Evolutionary conservation across 2,113 vertebrate genomes (phyloP).

Genomic region (Boleophthalmus pectinirostris): DNA sequence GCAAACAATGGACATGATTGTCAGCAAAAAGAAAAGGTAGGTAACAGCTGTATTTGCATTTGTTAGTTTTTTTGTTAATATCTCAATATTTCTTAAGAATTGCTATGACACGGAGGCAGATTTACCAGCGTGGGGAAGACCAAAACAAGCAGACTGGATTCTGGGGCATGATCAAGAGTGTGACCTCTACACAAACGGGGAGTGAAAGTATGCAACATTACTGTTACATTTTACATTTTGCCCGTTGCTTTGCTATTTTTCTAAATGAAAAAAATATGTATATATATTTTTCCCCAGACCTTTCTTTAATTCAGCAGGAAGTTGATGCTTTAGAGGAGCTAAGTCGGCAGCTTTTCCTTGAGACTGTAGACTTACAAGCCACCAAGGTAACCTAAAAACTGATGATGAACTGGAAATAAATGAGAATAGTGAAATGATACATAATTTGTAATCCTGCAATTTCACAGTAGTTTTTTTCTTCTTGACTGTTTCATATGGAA

Average conservation of each 20-base stretch:
- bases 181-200: conserved; percentile 87
- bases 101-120: conserved; percentile 92
- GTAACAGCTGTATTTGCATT: conserved; percentile 15
- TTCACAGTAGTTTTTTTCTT: not conserved
- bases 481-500: not conserved
- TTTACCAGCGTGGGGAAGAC: conserved; percentile 95
- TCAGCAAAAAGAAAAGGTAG: conserved; percentile 98
- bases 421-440: not conserved
- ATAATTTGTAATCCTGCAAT: not conserved
- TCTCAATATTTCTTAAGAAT: conserved; percentile 78
- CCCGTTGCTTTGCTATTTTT: not conserved
- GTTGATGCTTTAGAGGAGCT: conserved; percentile 96
- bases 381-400: conserved; percentile 84
- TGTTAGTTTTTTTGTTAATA: not conserved
- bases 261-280: not conserved
- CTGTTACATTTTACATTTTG: not conserved
- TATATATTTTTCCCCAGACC: conserved; percentile 79
- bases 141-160: conserved; percentile 92
- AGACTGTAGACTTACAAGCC: conserved; percentile 95
- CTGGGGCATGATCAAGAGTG: conserved; percentile 99
- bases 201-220: conserved; percentile 88
- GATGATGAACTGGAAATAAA: no score
- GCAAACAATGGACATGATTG: conserved; percentile 99
- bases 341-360: conserved; percentile 95
- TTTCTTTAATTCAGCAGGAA: conserved; percentile 95